Evolutionary conservation across 2,113 vertebrate genomes (phyloP).

Genomic region (Oxyruncus cristatus): DNA sequence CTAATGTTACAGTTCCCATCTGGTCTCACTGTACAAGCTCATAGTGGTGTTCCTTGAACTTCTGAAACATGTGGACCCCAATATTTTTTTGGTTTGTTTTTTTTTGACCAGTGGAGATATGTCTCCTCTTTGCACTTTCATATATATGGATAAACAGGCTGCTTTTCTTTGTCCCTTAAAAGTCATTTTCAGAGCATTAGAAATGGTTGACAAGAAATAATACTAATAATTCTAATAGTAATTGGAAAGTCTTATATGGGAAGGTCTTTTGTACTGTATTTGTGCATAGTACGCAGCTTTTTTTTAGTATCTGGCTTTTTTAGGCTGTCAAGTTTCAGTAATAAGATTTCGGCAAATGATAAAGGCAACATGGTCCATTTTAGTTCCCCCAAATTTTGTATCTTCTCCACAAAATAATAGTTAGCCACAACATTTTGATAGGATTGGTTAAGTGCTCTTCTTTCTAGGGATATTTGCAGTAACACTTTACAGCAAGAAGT

Average conservation of each 20-base stretch:
- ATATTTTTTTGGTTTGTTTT: fast-evolving
- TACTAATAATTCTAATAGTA: neutral
- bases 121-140: neutral
- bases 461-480: slow-evolving; percentile 22
- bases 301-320: neutral
- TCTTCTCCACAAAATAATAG: slow-evolving; percentile 10
- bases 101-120: neutral
- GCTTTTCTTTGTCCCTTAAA: fast-evolving
- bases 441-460: neutral
- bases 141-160: neutral
- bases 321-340: neutral
- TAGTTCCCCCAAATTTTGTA: neutral
- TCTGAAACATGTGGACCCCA: neutral
- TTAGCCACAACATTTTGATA: slow-evolving; percentile 9
- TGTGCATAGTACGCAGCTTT: neutral
- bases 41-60: neutral
- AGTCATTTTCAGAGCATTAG: neutral
- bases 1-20: fast-evolving
- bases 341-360: neutral
- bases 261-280: neutral
- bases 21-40: neutral
- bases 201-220: neutral
- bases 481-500: neutral
- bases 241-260: neutral
- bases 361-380: fast-evolving